Conservation (phyloP, 1,140 invertebrate species). For the Batillaria attramentaria region DNA sequence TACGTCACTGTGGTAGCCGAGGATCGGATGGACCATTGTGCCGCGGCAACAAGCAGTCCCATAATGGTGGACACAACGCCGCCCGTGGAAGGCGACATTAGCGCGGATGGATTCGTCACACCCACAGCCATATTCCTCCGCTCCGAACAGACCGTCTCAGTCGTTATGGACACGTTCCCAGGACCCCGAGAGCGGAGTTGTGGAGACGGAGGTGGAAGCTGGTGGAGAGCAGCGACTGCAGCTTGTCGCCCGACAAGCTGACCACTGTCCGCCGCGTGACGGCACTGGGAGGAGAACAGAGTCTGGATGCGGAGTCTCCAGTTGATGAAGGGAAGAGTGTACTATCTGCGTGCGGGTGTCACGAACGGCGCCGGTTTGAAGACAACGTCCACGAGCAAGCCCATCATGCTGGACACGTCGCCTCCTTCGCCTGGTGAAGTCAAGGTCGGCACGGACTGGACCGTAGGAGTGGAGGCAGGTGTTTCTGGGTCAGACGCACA, state of each 20-base stretch:
- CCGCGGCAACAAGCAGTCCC: constrained; percentile 16
- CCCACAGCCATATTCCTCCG: constrained; percentile 3
- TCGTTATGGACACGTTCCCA: not conserved
- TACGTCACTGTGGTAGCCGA: constrained; percentile 30
- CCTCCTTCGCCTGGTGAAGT: not conserved
- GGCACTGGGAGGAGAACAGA: not conserved
- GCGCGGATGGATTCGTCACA: not conserved
- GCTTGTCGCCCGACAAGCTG: not conserved
- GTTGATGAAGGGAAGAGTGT: not conserved
- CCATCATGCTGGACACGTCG: constrained; percentile 25
- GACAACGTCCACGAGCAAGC: not conserved
- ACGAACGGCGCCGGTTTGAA: constrained; percentile 32
- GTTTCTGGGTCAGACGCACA: not conserved
- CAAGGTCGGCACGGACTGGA: constrained; percentile 21
- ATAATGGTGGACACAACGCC: constrained; percentile 20
- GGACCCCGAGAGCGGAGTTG: constrained; percentile 43
- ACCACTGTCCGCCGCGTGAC: not conserved
- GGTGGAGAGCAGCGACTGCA: constrained; percentile 15
- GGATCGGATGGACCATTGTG: constrained; percentile 6
- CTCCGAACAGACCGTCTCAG: not conserved
- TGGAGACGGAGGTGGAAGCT: constrained; percentile 17
- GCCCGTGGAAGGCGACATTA: not conserved
- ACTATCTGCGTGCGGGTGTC: constrained; percentile 4
- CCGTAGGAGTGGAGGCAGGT: not conserved
- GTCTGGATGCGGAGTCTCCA: not conserved